Conservation (phyloP, 2,888 invertebrate genomes). For the Diaperis boleti region DNA sequence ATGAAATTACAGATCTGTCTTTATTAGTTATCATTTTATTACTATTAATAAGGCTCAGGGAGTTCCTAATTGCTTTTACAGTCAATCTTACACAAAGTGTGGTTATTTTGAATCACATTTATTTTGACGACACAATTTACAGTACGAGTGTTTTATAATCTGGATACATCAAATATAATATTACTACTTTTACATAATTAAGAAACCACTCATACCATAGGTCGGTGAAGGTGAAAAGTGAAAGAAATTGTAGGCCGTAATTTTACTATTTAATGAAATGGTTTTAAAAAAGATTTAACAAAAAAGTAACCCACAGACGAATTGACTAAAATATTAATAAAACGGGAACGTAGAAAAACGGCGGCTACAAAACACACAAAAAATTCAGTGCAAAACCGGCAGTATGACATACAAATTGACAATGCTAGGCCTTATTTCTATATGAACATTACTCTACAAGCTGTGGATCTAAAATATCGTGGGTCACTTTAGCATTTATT, state of each 20-base stretch:
- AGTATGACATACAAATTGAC: conserved; percentile 47
- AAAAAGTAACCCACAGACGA: conserved; percentile 25
- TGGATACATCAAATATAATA: conserved; percentile 27
- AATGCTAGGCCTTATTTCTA: conserved; percentile 42
- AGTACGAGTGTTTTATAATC: conserved; percentile 31
- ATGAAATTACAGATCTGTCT: conserved; percentile 39
- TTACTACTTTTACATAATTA: conserved; percentile 2
- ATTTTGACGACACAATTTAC: conserved; percentile 40
- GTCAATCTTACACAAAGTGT: conserved; percentile 38
- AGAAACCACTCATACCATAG: conserved; percentile 17
- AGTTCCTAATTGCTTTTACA: conserved; percentile 52
- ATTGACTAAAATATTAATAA: conserved; percentile 18
- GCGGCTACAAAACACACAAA: conserved; percentile 9
- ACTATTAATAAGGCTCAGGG: conserved; percentile 52
- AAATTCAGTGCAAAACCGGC: conserved; percentile 17
- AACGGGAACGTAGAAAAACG: conserved; percentile 7
- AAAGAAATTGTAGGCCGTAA: conserved; percentile 11
- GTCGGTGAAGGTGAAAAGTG: background rate
- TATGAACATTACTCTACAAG: conserved; percentile 36
- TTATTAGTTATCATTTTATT: conserved; percentile 46
- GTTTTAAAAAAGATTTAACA: conserved; percentile 5
- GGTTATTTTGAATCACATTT: conserved; percentile 43
- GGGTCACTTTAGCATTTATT: conserved; percentile 40
- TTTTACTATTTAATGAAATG: conserved; percentile 3
- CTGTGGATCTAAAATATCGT: conserved; percentile 40